Evolutionary conservation across 2,113 vertebrate species (phyloP).

Genomic region (Sciurus niger): DNA sequence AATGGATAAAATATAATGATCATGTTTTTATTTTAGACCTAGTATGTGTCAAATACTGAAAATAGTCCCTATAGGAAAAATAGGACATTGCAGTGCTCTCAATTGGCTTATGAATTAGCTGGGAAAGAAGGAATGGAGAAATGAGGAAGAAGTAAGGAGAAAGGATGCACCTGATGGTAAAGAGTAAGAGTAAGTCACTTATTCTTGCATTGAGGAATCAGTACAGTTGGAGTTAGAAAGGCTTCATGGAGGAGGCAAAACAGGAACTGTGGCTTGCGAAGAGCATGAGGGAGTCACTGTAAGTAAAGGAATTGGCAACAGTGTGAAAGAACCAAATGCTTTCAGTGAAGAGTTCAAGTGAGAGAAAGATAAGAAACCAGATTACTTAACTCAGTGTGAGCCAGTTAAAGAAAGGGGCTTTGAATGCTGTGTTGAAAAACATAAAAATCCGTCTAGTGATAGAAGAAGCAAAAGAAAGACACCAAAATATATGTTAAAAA

Average conservation of each 20-base stretch:
- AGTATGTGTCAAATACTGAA: not conserved
- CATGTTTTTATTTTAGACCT: not conserved
- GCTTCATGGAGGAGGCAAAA: not conserved
- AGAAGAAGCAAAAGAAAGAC: not conserved
- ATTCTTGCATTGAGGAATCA: not conserved
- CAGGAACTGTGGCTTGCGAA: not conserved
- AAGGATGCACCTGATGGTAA: not conserved
- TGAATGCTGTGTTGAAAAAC: not conserved
- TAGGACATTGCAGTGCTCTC: not conserved
- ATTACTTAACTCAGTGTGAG: not conserved
- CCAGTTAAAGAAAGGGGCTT: not conserved
- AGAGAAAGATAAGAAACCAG: not conserved
- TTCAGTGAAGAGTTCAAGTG: not conserved
- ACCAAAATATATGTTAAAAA: not conserved
- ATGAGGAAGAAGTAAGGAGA: not conserved
- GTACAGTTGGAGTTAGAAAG: not conserved
- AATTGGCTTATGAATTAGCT: not conserved
- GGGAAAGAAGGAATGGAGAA: not conserved
- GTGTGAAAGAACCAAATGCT: not conserved
- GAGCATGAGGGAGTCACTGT: not conserved
- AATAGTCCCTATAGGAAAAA: not conserved
- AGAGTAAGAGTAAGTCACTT: not conserved
- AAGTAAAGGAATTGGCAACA: not conserved
- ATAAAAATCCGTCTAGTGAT: not conserved
- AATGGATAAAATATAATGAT: slow-evolving; percentile 30